Evolutionary conservation across 2,113 vertebrate genomes (phyloP).

Genomic region (Oxyura jamaicensis): DNA sequence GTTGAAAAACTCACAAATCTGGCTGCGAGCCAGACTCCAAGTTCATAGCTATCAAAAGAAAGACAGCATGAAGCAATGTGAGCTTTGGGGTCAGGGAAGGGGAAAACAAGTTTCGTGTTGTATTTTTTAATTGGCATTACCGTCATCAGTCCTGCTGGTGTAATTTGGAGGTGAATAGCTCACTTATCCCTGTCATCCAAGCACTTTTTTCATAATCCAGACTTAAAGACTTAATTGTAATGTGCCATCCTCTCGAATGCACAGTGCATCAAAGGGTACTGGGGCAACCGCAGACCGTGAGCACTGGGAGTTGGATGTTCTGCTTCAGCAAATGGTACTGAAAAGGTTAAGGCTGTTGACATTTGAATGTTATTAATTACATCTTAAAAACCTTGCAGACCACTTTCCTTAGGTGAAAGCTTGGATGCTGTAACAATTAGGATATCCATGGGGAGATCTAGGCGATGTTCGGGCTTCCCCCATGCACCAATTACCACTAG

Average conservation of each 20-base stretch:
- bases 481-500: not conserved
- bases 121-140: not conserved
- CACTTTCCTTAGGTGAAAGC: not conserved
- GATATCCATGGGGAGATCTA: not conserved
- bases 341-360: conserved; percentile 8
- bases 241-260: not conserved
- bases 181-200: not conserved
- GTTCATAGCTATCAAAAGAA: not conserved
- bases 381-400: not conserved
- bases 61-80: not conserved
- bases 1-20: not conserved
- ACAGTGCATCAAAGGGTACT: not conserved
- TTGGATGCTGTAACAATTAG: not conserved
- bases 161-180: not conserved
- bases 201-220: not conserved
- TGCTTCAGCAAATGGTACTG: not conserved
- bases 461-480: not conserved
- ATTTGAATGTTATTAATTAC: not conserved
- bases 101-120: not conserved
- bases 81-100: not conserved
- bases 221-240: not conserved
- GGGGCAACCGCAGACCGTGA: not conserved
- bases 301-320: not conserved
- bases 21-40: not conserved
- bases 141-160: not conserved